These are phyloP conservation scores for Anguilla japonica DNA, from an alignment of 2,113 vertebrate genomes.

Conservation along the genomic window DNA sequence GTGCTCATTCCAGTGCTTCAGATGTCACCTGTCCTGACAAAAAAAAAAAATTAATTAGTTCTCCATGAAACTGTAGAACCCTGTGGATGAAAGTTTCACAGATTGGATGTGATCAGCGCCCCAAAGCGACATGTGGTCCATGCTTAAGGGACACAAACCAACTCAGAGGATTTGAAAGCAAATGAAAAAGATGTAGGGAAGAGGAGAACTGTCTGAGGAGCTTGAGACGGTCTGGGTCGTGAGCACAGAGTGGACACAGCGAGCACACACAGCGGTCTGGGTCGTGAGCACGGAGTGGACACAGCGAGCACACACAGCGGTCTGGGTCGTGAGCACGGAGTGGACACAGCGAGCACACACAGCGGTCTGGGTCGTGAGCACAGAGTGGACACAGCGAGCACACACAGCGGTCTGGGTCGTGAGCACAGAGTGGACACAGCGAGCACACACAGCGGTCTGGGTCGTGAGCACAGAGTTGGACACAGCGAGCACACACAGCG, in stretches of 20 bases:
- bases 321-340: background rate
- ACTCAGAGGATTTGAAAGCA: background rate
- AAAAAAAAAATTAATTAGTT: background rate
- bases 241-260: background rate
- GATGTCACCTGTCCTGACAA: background rate
- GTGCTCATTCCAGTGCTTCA: background rate
- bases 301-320: too few species aligned
- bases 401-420: background rate
- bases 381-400: background rate
- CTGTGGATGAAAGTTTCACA: background rate
- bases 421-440: background rate
- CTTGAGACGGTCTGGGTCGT: background rate
- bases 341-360: too few species aligned
- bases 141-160: background rate
- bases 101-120: background rate
- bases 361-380: background rate
- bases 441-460: too few species aligned
- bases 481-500: too few species aligned
- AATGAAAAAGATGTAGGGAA: background rate
- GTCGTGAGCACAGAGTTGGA: background rate
- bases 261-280: background rate
- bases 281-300: background rate
- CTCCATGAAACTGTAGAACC: background rate
- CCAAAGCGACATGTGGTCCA: background rate
- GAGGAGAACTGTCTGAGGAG: background rate